A percentile compares a stretch with the other conserved stretches of the same genome.
These are phyloP conservation scores for Ectemnius lituratus DNA, from an alignment of 2,888 invertebrate genomes.

Conservation along the genomic window DNA sequence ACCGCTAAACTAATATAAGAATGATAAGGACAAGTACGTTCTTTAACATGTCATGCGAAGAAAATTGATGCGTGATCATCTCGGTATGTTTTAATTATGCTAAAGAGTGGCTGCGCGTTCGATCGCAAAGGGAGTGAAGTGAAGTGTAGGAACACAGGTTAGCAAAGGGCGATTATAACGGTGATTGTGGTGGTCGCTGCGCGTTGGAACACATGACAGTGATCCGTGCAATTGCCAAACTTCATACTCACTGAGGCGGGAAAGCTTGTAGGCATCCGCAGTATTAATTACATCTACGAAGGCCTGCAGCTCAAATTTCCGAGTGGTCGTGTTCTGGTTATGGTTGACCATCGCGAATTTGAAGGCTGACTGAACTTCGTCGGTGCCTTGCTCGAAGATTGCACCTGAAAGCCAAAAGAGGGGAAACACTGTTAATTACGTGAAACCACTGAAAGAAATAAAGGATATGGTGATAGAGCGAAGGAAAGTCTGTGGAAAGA, in stretches of 20 bases:
- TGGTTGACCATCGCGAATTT: conserved; percentile 92
- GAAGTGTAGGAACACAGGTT: too few relatives aligned
- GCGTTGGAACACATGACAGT: background rate
- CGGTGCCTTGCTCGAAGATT: conserved; percentile 94
- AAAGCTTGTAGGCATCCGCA: conserved; percentile 94
- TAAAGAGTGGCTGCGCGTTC: too few relatives aligned
- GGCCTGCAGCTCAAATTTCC: conserved; percentile 91
- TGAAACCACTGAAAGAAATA: background rate
- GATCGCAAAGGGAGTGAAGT: too few relatives aligned
- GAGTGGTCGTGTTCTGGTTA: conserved; percentile 89
- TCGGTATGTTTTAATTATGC: too few relatives aligned
- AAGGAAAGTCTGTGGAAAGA: background rate
- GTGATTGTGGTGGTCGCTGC: conserved; percentile 2
- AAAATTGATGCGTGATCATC: too few relatives aligned
- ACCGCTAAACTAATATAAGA: too few relatives aligned
- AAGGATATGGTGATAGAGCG: too few relatives aligned
- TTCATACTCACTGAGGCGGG: conserved; percentile 89
- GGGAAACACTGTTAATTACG: background rate
- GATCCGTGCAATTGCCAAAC: conserved; percentile 25
- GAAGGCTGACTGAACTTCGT: conserved; percentile 95
- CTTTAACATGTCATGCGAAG: too few relatives aligned
- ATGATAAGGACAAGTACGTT: too few relatives aligned
- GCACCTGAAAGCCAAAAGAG: conserved; percentile 83
- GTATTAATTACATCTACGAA: conserved; percentile 95
- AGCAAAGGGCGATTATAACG: background rate